Evolutionary conservation across 2,113 vertebrate genomes (phyloP).

Genomic region (Eurypyga helias): DNA sequence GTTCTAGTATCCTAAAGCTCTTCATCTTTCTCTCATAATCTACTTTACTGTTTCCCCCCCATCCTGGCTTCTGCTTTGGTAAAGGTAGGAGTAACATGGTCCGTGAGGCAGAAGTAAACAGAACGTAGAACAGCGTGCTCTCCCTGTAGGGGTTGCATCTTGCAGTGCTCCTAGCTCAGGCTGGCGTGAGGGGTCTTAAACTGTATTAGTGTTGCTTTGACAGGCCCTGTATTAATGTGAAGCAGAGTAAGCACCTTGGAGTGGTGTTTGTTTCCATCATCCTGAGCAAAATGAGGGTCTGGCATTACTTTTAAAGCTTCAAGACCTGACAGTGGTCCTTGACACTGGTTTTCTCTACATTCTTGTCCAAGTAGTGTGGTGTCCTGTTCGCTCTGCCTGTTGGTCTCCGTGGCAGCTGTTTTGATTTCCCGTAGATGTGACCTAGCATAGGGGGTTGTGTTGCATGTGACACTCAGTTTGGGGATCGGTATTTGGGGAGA

Average conservation of each 20-base stretch:
- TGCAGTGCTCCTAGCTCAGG: background rate
- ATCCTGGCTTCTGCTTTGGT: background rate
- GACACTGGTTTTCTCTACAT: background rate
- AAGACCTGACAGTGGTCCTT: background rate
- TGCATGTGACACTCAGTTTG: background rate
- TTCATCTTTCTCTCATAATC: background rate
- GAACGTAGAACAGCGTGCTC: accelerated
- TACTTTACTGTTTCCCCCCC: background rate
- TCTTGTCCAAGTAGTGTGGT: background rate
- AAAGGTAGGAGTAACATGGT: background rate
- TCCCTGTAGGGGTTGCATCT: background rate
- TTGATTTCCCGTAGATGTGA: background rate
- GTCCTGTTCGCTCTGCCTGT: background rate
- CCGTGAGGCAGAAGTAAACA: background rate
- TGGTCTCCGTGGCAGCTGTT: background rate
- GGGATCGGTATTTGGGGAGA: background rate
- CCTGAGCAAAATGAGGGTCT: background rate
- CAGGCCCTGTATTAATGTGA: background rate
- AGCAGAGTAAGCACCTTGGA: background rate
- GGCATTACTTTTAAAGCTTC: background rate
- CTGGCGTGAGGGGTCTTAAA: background rate
- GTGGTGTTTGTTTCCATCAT: background rate
- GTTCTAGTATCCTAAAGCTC: background rate
- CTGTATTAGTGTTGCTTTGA: background rate
- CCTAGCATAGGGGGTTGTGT: background rate